Evolutionary conservation across 2,888 invertebrate genomes (phyloP), one percentile per base, ranked within the genome.

Genomic region (Lepidochrysops patricia): DNA sequence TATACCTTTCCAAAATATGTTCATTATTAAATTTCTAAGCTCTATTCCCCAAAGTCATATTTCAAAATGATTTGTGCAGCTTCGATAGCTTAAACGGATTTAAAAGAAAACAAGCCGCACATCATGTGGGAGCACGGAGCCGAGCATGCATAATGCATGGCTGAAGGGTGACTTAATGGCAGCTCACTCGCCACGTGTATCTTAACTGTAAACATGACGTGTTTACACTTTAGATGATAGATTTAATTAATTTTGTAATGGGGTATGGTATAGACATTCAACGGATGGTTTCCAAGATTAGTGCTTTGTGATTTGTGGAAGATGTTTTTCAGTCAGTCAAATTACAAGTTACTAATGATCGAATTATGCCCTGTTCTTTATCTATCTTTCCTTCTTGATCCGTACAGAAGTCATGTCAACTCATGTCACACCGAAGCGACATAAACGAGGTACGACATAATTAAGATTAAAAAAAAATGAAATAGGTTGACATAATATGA

Each of bases 111-210:
- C 61, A 58, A 62, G 58, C 58, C 57, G 43, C 49, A 61, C 58
- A 61, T 62, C 58, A 58, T 58, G 57, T 29, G 67, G 67, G 67
- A 63, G 67, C 70, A 71, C 72, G 72, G 70, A 68, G 57, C 62
- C 59, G 66, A 65, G 62, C 66, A 71, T 78, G 73, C 73, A 75
- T 76, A 70, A 76, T 76, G 74, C 73, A 73, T 58, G 60, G 32
- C 15, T 27, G 52, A 58, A 60, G 62, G 60, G 61, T 57, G 61
- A 60, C 37, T 56, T 61, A 50, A 59, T 35, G 32, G 29, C 25
- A 29, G 6, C 29, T 29, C 9, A 29, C 29, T 29, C 29, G 29
- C 43, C 43, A 43, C 12, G 43, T 43, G 43, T 43, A 19, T 19
- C 26, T 60, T 57, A 43, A 25, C 52, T 25, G 57, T 56, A 57